Base-by-base conservation (phyloP, 2,797 vertebrate species). In the Aeoliscus strigatus region DNA sequence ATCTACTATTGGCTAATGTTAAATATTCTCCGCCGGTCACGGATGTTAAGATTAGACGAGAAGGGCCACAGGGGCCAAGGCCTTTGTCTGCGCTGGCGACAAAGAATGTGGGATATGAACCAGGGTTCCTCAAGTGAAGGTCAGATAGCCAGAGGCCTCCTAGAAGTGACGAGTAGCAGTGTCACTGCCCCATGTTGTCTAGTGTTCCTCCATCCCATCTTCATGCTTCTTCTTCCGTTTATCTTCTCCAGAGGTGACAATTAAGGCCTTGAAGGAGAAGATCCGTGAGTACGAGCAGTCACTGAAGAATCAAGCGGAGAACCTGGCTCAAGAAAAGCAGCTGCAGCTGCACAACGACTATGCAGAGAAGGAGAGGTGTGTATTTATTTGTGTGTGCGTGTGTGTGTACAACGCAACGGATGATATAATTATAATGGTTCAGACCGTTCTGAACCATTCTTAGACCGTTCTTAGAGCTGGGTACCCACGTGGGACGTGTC, bases 181-280 rank as follows among this genome's bases (percentile, higher is more conserved):
- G n/a, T n/a, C n/a, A n/a, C n/a, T n/a, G n/a, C n/a, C n/a, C 1
- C 38, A 30, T 40, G 2, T 33, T 60, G 49, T 51, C 39, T 26
- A 35, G 39, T 36, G n/a, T 3, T 27, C 3, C 10, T 27, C 6
- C 6, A 4, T 27, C 26, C 10, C 25, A 37, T 29, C 8, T 31
- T 32, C 5, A 7, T 35, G 8, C 30, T 48, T 9, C 9, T n/a
- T 3, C 5, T 28, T 28, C 14, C 0, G 1, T 53, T 27, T 31
- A 29, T 40, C 36, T 60, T 31, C 26, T 34, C 17, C 76, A 99
- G 96, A 98, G 89, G 95, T 98, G 82, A 99, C 96, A 66, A 97
- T 98, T 73, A 99, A 99, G 87, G 89, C 91, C 80, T 91, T 99
- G 88, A 98, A 95, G 87, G 96, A 99, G 86, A 97, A 96, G 87